These are phyloP conservation scores for Tursiops truncatus DNA, from an alignment of 2,113 vertebrate genomes.

Conservation along the genomic window DNA sequence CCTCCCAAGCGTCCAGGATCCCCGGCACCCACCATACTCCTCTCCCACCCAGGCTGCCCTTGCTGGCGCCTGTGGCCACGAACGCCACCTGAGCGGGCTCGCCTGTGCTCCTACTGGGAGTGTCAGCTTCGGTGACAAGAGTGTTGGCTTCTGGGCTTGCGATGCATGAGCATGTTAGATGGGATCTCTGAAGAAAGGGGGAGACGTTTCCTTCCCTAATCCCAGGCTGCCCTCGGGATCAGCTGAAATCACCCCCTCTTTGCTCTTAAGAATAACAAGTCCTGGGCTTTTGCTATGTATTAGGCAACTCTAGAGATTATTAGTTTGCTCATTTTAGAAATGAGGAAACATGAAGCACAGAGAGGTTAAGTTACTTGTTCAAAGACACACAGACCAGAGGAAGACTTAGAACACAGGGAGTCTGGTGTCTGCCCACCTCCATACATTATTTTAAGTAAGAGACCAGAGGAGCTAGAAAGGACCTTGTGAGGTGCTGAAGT, in stretches of 20 bases:
- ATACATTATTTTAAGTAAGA: neutral
- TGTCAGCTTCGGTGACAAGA: neutral
- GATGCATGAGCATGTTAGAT: neutral
- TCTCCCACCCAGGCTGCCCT: neutral
- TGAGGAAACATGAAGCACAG: neutral
- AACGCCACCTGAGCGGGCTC: neutral
- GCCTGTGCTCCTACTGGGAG: neutral
- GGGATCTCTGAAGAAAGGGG: neutral
- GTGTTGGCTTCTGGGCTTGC: neutral
- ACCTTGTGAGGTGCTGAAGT: neutral
- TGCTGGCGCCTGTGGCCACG: neutral
- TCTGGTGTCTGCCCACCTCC: neutral
- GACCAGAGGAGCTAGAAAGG: neutral
- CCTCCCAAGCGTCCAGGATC: neutral
- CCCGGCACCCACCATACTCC: neutral
- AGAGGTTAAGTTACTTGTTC: neutral
- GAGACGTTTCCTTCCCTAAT: neutral
- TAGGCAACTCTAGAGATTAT: neutral
- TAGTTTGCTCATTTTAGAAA: neutral
- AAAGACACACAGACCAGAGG: neutral
- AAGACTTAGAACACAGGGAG: neutral
- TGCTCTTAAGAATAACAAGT: neutral
- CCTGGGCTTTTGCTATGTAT: neutral
- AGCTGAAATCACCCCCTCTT: neutral
- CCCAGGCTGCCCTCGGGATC: neutral